A percentile compares a stretch with the other conserved stretches of the same genome.
Evolutionary conservation across 2,113 vertebrate species (phyloP).

Genomic region (Leptocoma aspasia): DNA sequence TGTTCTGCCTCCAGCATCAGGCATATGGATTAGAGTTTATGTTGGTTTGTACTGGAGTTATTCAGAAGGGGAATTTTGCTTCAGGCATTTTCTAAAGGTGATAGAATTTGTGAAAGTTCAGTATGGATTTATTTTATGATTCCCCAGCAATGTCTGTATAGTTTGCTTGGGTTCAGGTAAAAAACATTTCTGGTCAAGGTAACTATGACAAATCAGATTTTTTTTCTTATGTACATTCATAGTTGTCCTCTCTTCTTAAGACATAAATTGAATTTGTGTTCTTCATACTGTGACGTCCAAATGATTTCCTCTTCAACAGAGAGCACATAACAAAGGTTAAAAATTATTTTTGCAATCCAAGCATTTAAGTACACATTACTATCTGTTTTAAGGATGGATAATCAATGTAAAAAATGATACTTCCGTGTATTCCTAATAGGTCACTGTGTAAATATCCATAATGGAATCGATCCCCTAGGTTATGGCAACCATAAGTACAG

Average conservation of each 20-base stretch:
- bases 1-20: neutral
- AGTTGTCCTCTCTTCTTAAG: constrained; percentile 35
- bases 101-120: neutral
- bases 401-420: constrained; percentile 69
- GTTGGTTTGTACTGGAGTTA: neutral
- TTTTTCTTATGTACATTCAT: neutral
- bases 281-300: constrained; percentile 50
- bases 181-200: neutral
- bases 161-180: neutral
- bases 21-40: neutral
- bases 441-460: constrained; percentile 72
- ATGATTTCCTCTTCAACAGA: constrained; percentile 71
- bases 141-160: neutral
- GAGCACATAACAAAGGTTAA: constrained; percentile 68
- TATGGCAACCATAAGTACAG: constrained; percentile 59
- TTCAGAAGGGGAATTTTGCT: neutral
- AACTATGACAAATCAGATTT: neutral
- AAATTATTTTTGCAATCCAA: constrained; percentile 67
- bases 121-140: neutral
- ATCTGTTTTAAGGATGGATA: constrained; percentile 66
- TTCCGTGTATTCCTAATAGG: constrained; percentile 65
- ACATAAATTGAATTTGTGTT: constrained; percentile 58
- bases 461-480: constrained; percentile 67
- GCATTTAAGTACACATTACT: constrained; percentile 64
- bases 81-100: neutral